A percentile compares a stretch with the other conserved stretches of the same genome.
Evolutionary conservation across 2,113 vertebrate species (phyloP).

Genomic region (Pelecanus crispus): DNA sequence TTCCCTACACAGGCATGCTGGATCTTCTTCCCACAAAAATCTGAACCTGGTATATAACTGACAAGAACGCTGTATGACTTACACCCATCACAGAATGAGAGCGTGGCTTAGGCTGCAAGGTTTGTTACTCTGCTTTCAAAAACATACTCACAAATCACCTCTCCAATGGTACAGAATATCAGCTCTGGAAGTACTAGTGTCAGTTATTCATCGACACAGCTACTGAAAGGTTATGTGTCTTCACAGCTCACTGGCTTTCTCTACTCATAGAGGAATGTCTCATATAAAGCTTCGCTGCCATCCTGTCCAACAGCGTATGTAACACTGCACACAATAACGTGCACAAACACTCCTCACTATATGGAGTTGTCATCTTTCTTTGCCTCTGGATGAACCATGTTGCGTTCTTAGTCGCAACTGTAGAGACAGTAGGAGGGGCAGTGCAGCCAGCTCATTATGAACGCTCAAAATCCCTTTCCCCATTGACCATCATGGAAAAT

Average conservation of each 20-base stretch:
- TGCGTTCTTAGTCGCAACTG: neutral
- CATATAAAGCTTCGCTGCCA: neutral
- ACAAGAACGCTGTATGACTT: neutral
- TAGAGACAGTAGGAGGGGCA: neutral
- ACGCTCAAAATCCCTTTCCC: neutral
- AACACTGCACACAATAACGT: accelerated
- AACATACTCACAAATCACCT: neutral
- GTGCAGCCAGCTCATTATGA: neutral
- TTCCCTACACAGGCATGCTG: neutral
- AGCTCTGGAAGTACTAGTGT: neutral
- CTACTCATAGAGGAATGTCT: neutral
- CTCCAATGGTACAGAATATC: neutral
- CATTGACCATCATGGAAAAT: neutral
- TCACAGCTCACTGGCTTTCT: slow-evolving; percentile 3
- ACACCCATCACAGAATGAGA: neutral
- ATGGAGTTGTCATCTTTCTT: neutral
- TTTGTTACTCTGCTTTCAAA: neutral
- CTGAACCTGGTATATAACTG: neutral
- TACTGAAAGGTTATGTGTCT: neutral
- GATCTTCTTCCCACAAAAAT: neutral
- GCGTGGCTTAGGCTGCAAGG: neutral
- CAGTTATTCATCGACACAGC: neutral
- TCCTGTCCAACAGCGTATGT: neutral
- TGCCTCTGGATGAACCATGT: neutral
- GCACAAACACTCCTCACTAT: neutral